Base-by-base conservation (phyloP, 1,140 invertebrate species). In the Nephila pilipes region DNA sequence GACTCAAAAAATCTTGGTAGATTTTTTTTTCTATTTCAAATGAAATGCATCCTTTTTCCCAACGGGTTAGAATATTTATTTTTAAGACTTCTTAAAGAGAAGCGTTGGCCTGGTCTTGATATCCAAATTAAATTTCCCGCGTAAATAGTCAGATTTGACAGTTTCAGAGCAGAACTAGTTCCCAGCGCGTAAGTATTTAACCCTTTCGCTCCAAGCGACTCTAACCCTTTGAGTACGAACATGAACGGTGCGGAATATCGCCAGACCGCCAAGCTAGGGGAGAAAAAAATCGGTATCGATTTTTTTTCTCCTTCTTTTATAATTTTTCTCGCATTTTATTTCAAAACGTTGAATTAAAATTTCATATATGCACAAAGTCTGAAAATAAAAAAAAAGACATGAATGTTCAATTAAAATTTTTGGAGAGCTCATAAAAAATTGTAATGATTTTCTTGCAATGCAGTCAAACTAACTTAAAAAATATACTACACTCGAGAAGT, bases 91-190 rank as follows among this genome's bases (percentile, higher is more conserved):
- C 18, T 3, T 14, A 18, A 29, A 6, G 3, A 3, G 29, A 75
- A 36, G 69, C 29, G 12, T 16, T 14, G 12, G 69, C 6, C 32
- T 32, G 29, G 18, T 75, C 69, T 75, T 90, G 18, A 38, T 54
- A 83, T 22, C 8, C 1, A 75, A 92, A 92, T 92, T 85, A 92
- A 92, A 85, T 85, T 92, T 85, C 90, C 79, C 90, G 85, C 91
- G n/a, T 32, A 46, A 92, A 85, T 63, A 85, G 22, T 80, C 32
- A 20, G 55, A 16, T 6, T 69, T 46, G 65, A 87, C 83, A 87
- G 63, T 60, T 92, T 87, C 16, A 90, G 88, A 63, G 83, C 83
- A 22, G 69, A 87, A 87, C 65, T 87, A n/a, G 38, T 58, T 87
- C 54, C 29, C 29, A 25, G 65, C 60, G 83, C 60, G 91, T 29